Conservation (phyloP, 2,797 vertebrate species). For the Leptoclinus maculatus region DNA sequence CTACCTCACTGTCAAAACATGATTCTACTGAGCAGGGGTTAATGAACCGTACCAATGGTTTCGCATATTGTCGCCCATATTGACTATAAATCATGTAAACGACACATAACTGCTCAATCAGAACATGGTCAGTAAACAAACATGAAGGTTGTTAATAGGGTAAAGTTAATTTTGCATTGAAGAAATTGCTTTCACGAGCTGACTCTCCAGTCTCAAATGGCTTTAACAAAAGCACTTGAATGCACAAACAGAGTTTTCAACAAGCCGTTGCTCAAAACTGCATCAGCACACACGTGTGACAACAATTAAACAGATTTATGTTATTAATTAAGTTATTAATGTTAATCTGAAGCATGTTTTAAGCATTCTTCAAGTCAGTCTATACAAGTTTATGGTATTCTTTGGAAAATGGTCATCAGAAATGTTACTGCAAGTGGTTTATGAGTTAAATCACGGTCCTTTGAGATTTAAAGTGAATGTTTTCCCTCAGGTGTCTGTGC, state of each 20-base stretch:
- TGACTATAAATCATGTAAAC: not conserved
- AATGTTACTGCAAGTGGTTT: not conserved
- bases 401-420: not conserved
- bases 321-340: not conserved
- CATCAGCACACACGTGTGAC: not conserved
- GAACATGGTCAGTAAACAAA: not conserved
- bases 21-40: not conserved
- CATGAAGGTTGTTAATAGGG: not conserved
- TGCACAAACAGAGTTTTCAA: not conserved
- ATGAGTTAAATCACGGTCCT: not conserved
- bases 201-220: not conserved
- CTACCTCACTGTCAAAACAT: not conserved
- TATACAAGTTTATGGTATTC: not conserved
- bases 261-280: not conserved
- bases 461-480: not conserved
- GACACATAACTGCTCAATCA: not conserved
- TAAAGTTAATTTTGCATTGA: not conserved
- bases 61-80: not conserved
- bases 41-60: not conserved
- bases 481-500: slow-evolving; percentile 81
- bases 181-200: not conserved
- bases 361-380: not conserved
- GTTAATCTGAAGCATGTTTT: too few relatives aligned
- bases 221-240: not conserved
- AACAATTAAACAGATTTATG: not conserved